phyloP scores from a whole-genome alignment of 1,140 invertebrate genomes.

The Microplitis demolitor region DNA sequence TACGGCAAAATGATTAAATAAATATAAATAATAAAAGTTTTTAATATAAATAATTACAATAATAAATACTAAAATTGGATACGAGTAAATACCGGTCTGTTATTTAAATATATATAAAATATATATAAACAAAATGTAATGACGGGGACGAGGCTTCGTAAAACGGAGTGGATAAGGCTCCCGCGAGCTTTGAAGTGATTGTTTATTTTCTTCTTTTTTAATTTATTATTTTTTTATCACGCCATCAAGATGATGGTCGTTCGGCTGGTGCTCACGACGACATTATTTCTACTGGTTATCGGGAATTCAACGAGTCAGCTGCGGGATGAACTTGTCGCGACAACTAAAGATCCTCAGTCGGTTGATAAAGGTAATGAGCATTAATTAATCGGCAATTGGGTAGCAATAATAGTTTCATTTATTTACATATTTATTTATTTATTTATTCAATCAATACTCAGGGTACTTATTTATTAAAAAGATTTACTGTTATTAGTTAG shows the following conservation, averaged over 20 bases:
- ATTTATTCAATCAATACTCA: too few species aligned
- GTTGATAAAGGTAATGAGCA: constrained; percentile 36
- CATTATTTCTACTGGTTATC: constrained; percentile 24
- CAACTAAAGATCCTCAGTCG: constrained; percentile 26
- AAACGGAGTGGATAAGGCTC: not conserved
- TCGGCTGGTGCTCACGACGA: constrained; percentile 13
- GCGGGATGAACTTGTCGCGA: constrained; percentile 27
- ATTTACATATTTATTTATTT: too few species aligned
- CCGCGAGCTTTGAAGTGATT: constrained; percentile 1
- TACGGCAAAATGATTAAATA: not conserved
- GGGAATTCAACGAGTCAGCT: constrained; percentile 35
- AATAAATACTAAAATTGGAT: not conserved
- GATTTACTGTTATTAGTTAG: too few species aligned
- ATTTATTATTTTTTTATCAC: not conserved
- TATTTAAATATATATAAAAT: not conserved
- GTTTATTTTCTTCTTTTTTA: not conserved
- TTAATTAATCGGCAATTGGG: too few species aligned
- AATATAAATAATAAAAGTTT: too few species aligned
- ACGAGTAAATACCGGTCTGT: too few species aligned
- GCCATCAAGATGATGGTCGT: constrained; percentile 22
- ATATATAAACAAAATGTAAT: constrained; percentile 16
- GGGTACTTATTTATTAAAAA: too few species aligned
- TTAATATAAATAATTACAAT: not conserved
- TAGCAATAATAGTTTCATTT: too few species aligned
- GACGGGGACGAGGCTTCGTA: not conserved